phyloP scores from a whole-genome alignment of 37 sponge, comb jelly and placozoan species.

The Geodia barretti region DNA sequence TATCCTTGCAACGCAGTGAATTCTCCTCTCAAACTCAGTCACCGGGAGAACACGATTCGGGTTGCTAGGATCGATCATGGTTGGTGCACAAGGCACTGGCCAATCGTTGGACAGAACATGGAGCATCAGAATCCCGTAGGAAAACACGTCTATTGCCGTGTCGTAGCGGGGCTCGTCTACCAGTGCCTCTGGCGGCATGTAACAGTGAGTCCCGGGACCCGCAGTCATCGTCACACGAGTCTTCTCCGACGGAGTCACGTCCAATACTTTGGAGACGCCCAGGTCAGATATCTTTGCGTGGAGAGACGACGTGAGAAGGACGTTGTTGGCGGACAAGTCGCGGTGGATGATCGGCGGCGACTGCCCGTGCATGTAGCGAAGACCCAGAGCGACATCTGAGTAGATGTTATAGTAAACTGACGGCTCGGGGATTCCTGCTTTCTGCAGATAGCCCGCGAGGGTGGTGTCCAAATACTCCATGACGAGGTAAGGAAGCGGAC shows the following conservation, averaged over 20 bases:
- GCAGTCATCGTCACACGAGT: conserved; percentile 7
- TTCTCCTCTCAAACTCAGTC: background rate
- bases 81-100: conserved; percentile 19
- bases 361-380: conserved; percentile 33
- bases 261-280: conserved; percentile 20
- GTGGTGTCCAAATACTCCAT: conserved; percentile 28
- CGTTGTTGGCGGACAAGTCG: conserved; percentile 45
- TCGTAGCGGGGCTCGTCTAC: conserved; percentile 6
- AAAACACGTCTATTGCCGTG: conserved; percentile 37
- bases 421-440: background rate
- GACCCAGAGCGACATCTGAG: conserved; percentile 29
- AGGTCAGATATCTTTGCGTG: conserved; percentile 54
- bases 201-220: conserved; percentile 23
- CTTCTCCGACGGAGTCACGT: conserved; percentile 12
- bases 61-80: background rate
- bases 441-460: conserved; percentile 12
- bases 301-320: conserved; percentile 17
- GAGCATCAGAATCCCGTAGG: conserved; percentile 36
- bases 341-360: conserved; percentile 34
- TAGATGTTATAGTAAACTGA: conserved; percentile 5
- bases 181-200: conserved; percentile 55
- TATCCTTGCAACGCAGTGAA: background rate
- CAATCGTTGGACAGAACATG: conserved; percentile 21
- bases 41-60: background rate
- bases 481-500: conserved; percentile 3